phyloP scores from a whole-genome alignment of 2,888 invertebrate genomes.

The Scaptomyza caliginosa region DNA sequence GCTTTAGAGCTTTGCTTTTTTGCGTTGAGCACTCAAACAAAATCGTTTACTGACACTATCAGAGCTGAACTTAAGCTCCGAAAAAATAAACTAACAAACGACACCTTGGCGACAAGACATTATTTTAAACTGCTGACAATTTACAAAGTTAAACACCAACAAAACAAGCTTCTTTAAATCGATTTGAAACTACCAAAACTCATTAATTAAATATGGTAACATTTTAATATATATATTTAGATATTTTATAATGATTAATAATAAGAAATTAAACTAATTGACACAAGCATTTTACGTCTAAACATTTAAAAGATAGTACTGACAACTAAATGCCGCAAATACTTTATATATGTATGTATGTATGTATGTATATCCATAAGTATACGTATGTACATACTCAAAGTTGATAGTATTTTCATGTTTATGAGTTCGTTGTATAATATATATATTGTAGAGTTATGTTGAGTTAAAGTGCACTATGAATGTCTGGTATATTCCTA shows the following conservation, averaged over 20 bases:
- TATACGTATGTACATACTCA: conserved; percentile 17
- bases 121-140: neutral
- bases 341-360: conserved; percentile 4
- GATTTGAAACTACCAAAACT: neutral
- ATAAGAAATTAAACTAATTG: conserved; percentile 38
- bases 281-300: conserved; percentile 46
- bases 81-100: neutral
- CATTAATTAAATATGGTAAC: conserved; percentile 8
- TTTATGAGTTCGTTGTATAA: conserved; percentile 6
- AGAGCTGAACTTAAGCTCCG: conserved; percentile 8
- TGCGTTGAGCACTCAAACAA: conserved; percentile 33
- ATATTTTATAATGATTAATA: conserved; percentile 5
- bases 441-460: conserved; percentile 18
- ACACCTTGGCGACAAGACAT: neutral
- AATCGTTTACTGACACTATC: conserved; percentile 46
- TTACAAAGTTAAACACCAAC: neutral
- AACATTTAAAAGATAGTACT: conserved; percentile 18
- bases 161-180: neutral
- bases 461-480: conserved; percentile 14
- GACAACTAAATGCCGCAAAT: conserved; percentile 23
- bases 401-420: neutral
- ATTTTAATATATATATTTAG: conserved; percentile 21
- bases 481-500: conserved; percentile 15
- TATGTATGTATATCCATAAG: conserved; percentile 10
- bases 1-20: conserved; percentile 4